Evolutionary conservation across 2,113 vertebrate genomes (phyloP).

Genomic region (Psittacara wagleri): DNA sequence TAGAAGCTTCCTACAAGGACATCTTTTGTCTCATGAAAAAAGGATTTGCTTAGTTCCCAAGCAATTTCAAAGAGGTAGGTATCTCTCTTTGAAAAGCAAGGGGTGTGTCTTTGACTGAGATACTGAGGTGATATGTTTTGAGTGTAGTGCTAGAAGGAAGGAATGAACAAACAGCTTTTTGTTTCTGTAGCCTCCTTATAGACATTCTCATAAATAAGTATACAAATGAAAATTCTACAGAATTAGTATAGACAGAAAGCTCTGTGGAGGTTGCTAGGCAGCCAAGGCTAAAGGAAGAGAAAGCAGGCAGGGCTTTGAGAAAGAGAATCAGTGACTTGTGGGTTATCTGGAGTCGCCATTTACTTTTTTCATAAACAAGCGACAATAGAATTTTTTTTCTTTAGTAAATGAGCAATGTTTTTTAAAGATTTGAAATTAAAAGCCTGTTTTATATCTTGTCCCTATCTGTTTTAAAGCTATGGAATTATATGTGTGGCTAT

Average conservation of each 20-base stretch:
- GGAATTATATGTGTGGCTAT: neutral
- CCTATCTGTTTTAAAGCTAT: neutral
- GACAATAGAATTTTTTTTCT: neutral
- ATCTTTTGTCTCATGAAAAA: neutral
- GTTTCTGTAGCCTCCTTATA: slow-evolving; percentile 5
- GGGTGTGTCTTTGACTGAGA: neutral
- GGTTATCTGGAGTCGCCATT: slow-evolving; percentile 38
- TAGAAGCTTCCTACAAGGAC: neutral
- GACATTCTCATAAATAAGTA: slow-evolving; percentile 32
- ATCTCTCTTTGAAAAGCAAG: neutral
- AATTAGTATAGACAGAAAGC: slow-evolving; percentile 63
- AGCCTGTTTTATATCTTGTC: neutral
- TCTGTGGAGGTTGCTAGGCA: slow-evolving; percentile 73
- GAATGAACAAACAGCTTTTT: slow-evolving; percentile 17
- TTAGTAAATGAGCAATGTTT: neutral
- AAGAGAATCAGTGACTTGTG: slow-evolving; percentile 41
- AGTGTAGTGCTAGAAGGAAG: neutral
- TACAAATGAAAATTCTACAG: slow-evolving; percentile 45
- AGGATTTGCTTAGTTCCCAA: neutral
- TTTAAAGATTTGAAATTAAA: neutral
- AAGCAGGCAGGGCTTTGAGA: slow-evolving; percentile 37
- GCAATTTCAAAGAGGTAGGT: neutral
- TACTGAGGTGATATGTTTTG: neutral
- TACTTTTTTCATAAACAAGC: slow-evolving; percentile 10
- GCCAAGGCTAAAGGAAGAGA: slow-evolving; percentile 51